Evolutionary conservation across 2,797 vertebrate genomes (phyloP), one percentile per base, ranked within the genome.

Genomic region (Agapornis canus): DNA sequence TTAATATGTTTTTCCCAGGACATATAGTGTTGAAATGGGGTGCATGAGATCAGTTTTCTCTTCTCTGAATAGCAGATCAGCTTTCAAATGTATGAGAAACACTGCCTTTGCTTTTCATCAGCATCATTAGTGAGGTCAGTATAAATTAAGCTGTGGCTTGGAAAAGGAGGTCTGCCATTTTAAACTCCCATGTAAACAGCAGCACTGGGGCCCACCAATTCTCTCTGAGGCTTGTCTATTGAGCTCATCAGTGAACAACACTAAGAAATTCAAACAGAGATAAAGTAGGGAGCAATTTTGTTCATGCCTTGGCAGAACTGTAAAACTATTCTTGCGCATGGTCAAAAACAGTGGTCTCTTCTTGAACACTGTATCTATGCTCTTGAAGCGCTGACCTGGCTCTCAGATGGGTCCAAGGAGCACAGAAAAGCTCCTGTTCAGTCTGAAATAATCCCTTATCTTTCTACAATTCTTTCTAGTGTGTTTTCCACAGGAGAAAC

Each of bases 71-170:
- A 26, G 26, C 40, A 27, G 47, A 86, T 93, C 66, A 69, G 66
- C 60, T 96, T 95, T 93, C 94, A 91, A 71, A 75, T 17, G 40
- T 26, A 56, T 49, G 71, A 86, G 86, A 85, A 95, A 81, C 19
- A 6, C n/a, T 39, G 78, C 23, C 60, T 87, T 85, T 85, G 71
- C 69, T 57, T 94, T 94, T 95, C 88, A 89, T 57, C 86, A 47
- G 49, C 39, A 54, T 79, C 73, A 71, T 94, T 89, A 88, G 42
- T 11, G 80, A 82, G 79, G 64, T 60, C 13, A 22, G 69, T 68
- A 83, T 52, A 85, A 92, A 92, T 49, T 52, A 78, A 75, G 35
- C 14, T 78, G 35, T 71, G 57, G 76, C 45, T 71, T 59, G 37
- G 75, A 73, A 92, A 70, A 92, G 64, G 43, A 68, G 48, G 37